Conservation (phyloP, 2,888 invertebrate genomes). For the Stenotaenia linearis region DNA sequence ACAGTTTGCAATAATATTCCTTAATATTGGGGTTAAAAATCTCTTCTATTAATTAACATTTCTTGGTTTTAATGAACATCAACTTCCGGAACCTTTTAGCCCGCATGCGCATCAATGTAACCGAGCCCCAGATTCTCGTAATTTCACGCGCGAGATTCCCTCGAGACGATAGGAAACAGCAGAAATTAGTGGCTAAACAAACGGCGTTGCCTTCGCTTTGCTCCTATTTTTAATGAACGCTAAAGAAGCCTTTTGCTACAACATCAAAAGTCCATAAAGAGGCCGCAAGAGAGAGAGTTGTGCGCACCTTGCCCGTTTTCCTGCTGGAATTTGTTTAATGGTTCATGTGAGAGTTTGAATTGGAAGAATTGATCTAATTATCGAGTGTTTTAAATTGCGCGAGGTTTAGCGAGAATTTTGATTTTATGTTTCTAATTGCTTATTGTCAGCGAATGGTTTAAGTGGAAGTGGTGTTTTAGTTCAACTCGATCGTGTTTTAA, state of each 20-base stretch:
- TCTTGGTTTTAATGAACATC: constrained; percentile 31
- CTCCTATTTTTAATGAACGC: constrained; percentile 30
- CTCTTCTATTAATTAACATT: constrained; percentile 33
- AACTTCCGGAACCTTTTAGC: constrained; percentile 19
- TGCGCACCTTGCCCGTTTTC: not conserved
- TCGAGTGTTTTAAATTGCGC: not conserved
- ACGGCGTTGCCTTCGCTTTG: not conserved
- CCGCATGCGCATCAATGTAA: constrained; percentile 10
- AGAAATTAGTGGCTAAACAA: constrained; percentile 33
- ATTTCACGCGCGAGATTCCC: constrained; percentile 27
- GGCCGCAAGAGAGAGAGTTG: constrained; percentile 6
- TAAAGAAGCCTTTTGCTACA: constrained; percentile 26
- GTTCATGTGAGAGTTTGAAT: constrained; percentile 1
- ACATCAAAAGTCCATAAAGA: constrained; percentile 31
- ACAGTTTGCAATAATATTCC: constrained; percentile 34
- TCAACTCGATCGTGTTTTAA: no score
- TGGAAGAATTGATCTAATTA: constrained; percentile 10
- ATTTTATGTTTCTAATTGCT: no score
- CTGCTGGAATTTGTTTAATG: not conserved
- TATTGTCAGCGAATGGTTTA: no score
- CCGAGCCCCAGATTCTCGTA: not conserved
- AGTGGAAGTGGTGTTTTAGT: no score
- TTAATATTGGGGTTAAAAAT: constrained; percentile 33
- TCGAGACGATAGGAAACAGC: constrained; percentile 24
- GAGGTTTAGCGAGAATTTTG: no score